Evolutionary conservation across 2,797 vertebrate species (phyloP).

Genomic region (Manis pentadactyla): DNA sequence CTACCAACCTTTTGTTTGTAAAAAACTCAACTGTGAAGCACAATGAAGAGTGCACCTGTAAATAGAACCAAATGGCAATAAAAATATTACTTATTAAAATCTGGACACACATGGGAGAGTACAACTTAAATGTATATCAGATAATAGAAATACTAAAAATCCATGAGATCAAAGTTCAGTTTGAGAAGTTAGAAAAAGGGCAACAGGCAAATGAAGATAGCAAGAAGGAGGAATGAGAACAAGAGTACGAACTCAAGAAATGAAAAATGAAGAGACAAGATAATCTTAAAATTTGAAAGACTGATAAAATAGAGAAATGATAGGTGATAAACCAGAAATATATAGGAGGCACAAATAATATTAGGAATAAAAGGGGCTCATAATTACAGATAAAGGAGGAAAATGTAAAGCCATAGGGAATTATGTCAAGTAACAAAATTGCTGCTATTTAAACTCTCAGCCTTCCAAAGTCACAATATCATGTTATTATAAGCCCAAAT

Average conservation of each 20-base stretch:
- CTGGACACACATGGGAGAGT: neutral
- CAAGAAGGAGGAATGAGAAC: neutral
- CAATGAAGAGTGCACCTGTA: no score
- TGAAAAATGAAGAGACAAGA: neutral
- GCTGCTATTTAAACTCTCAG: neutral
- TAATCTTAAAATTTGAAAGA: neutral
- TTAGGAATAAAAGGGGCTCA: neutral
- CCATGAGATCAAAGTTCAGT: neutral
- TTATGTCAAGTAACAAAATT: neutral
- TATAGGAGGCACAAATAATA: neutral
- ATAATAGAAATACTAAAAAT: constrained; percentile 22
- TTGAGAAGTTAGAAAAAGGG: neutral
- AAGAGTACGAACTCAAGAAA: constrained; percentile 20
- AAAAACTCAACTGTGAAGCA: no score
- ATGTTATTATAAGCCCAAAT: neutral
- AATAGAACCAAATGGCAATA: neutral
- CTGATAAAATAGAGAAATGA: neutral
- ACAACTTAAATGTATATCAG: neutral
- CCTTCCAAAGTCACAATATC: constrained; percentile 28
- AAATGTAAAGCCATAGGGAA: constrained; percentile 7
- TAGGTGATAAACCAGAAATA: neutral
- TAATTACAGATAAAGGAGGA: neutral
- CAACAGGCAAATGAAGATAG: neutral
- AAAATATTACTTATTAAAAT: neutral
- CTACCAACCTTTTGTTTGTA: no score